These are phyloP conservation scores for Drosophila gaucha DNA, from an alignment of 2,888 invertebrate species.

Conservation along the genomic window DNA sequence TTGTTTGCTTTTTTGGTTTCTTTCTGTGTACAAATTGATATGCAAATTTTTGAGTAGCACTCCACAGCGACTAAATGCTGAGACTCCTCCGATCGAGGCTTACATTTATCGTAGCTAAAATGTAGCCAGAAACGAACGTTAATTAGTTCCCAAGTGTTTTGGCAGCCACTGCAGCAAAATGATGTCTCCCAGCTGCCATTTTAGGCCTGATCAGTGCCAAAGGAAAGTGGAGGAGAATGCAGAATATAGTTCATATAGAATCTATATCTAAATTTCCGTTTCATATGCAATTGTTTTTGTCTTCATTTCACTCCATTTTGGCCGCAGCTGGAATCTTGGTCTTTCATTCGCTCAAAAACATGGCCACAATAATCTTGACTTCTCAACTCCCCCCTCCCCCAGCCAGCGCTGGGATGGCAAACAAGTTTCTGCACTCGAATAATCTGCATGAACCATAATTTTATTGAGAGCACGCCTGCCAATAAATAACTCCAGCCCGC, in stretches of 20 bases:
- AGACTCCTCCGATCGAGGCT: conserved; percentile 32
- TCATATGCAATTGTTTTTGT: not conserved
- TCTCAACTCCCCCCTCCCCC: not conserved
- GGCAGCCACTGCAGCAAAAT: conserved; percentile 28
- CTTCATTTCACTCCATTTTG: conserved; percentile 60
- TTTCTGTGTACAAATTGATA: conserved; percentile 78
- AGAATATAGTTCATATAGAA: no score
- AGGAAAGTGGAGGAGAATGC: no score
- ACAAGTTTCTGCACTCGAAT: conserved; percentile 79
- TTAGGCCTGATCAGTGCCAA: not conserved
- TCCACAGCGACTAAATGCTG: conserved; percentile 39
- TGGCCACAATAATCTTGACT: conserved; percentile 62
- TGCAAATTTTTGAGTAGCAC: conserved; percentile 74
- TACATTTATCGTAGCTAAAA: conserved; percentile 46
- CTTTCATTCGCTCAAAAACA: conserved; percentile 39
- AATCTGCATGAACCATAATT: conserved; percentile 79
- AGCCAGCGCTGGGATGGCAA: conserved; percentile 37
- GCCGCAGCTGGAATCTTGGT: conserved; percentile 10
- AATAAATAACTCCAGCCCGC: conserved; percentile 69
- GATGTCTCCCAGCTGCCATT: conserved; percentile 20
- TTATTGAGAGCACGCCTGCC: conserved; percentile 79
- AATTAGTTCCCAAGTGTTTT: conserved; percentile 71
- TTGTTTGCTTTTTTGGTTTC: conserved; percentile 32
- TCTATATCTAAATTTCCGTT: not conserved
- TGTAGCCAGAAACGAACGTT: conserved; percentile 56